Base-by-base conservation (phyloP, 2,113 vertebrate genomes). In the Copsychus sechellarum region DNA sequence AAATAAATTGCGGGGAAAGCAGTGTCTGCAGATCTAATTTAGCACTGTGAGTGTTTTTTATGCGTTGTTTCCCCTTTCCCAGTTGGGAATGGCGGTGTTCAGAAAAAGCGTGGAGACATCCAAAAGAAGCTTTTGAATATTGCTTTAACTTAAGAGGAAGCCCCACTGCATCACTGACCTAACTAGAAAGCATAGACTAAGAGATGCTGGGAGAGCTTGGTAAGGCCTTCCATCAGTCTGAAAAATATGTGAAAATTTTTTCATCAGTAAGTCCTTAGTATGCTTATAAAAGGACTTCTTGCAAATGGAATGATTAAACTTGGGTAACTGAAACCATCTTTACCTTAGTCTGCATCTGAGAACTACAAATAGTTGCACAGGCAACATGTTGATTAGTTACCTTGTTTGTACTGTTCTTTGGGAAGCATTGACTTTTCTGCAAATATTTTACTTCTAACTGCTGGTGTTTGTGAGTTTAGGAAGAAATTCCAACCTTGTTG, bases 381-480 rank as follows among this genome's bases (percentile, higher is more conserved):
- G 40, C 69, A 74, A 42, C 12, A 4, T 13, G 8, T n/a, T 84
- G 47, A 33, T 80, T 33, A 57, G 26, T 77, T 90, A 12, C 23
- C 83, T 72, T 70, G 31, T 88, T 86, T 58, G 38, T 61, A 11
- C 5, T 34, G 15, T 53, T 71, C 58, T 88, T 82, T 36, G 15
- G 34, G 53, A 90, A 72, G 34, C 14, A 14, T 47, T 66, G 42
- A 45, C 53, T 89, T 18, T 66, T 85, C 24, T 65, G 48, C 60
- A 87, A 81, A 48, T 94, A 81, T 56, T 84, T 89, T 72, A 45
- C 74, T 95, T 79, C 40, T 86, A 45, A 43, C 34, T 81, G 70
- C n/a, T 50, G 54, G 31, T 36, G 4, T 76, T 71, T 73, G 53
- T 54, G 57, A 57, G 24, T 88, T 85, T 8, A 58, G 25, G 40